Evolutionary conservation across 1,140 invertebrate species (phyloP), one percentile per base, ranked within the genome.

Genomic region (Drosophila obscura): DNA sequence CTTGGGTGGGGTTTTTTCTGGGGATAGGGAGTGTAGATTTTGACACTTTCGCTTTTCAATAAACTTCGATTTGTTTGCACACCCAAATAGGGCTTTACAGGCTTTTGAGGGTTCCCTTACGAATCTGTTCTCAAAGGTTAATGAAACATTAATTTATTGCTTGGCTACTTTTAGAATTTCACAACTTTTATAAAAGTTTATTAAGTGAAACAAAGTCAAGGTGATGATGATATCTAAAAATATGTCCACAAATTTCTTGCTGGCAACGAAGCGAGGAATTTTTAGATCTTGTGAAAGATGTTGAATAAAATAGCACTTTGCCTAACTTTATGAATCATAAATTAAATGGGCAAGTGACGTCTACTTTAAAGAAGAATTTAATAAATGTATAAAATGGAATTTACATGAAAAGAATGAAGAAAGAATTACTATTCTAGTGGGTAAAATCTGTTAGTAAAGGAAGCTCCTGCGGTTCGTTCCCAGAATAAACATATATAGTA

Each of bases 41-140:
- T 56, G 58, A 75, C 55, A 82, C 80, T 83, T 83, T 83, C 80
- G 80, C 59, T 83, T 82, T 79, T 80, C 59, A 59, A 71, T 58
- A 59, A 69, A 67, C 13, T 15, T 50, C 26, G 39, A 49, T 50
- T 41, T 41, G 39, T 44, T 22, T 44, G 7, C 41, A 24, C 13
- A 8, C 11, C 15, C 19, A 15, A 44, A 35, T 24, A 35, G 19
- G 46, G 60, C 24, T 68, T 67, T 65, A 8, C 8, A 11, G 35
- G 50, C 48, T 58, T 59, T 58, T 68, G 7, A 4, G 35, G 16
- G 6, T 13, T 0, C 41, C 11, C 24, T 69, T 50, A 58, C 41
- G 4, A 24, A 57, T 16, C 7, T 15, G 16, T 9, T 41, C 24
- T 16, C 13, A n/a, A 5, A 1, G n/a, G 50, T 35, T 58, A 49